Evolutionary conservation across 1,140 invertebrate genomes (phyloP).

Genomic region (Argopecten irradians): DNA sequence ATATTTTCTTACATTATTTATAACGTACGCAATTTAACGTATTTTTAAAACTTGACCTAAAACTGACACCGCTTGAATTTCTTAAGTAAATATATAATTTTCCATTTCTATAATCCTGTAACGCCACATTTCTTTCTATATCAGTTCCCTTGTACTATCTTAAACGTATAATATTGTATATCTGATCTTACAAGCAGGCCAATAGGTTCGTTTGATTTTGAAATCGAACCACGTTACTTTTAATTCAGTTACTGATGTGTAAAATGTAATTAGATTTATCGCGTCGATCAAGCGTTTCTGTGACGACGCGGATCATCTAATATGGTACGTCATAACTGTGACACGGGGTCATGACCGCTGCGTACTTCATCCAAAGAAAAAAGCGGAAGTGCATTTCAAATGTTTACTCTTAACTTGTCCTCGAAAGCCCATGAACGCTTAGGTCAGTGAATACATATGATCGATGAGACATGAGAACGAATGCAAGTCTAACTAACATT

Average conservation of each 20-base stretch:
- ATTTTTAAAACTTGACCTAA: not conserved
- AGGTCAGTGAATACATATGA: not conserved
- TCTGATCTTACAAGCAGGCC: not conserved
- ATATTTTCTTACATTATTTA: not conserved
- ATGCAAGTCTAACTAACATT: not conserved
- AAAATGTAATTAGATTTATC: not conserved
- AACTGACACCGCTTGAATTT: not conserved
- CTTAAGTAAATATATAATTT: not conserved
- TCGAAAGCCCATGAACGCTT: not conserved
- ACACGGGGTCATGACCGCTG: not conserved
- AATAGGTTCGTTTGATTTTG: not conserved
- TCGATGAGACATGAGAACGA: not conserved
- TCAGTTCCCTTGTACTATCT: not conserved
- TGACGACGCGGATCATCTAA: not conserved
- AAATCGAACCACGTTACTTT: not conserved
- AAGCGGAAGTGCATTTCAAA: not conserved
- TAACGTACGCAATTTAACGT: not conserved
- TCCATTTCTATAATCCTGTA: too few species aligned
- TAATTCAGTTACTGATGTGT: not conserved
- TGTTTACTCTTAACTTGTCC: not conserved
- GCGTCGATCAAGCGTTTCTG: not conserved
- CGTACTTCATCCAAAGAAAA: not conserved
- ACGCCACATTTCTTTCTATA: not conserved
- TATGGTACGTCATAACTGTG: not conserved
- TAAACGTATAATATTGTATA: not conserved